phyloP scores from a whole-genome alignment of 2,113 vertebrate genomes.

The Apus apus region DNA sequence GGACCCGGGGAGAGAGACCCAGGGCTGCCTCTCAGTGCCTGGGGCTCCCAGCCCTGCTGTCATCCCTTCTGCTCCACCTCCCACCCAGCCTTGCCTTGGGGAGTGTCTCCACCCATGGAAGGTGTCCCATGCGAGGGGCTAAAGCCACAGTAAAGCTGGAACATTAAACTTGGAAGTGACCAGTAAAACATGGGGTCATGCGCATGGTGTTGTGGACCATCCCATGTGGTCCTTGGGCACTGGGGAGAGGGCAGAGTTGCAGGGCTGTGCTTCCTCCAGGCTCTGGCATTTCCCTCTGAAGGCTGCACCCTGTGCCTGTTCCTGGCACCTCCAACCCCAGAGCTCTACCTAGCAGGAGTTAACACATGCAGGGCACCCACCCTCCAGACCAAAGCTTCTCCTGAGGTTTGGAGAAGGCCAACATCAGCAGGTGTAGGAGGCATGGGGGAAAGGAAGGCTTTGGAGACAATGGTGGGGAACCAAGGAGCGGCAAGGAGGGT shows the following conservation, averaged over 20 bases:
- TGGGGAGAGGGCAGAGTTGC: not conserved
- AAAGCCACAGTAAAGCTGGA: not conserved
- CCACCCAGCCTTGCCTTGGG: not conserved
- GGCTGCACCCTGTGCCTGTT: not conserved
- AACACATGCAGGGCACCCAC: not conserved
- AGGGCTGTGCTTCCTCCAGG: not conserved
- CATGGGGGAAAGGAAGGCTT: not conserved
- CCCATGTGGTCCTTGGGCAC: not conserved
- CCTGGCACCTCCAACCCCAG: not conserved
- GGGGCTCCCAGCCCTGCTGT: not conserved
- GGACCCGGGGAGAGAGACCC: not conserved
- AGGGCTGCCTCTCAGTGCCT: not conserved
- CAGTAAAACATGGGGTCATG: fast-evolving
- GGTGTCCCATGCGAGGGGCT: not conserved
- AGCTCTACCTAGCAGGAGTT: not conserved
- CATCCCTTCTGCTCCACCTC: not conserved
- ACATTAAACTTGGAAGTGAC: not conserved
- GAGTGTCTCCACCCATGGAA: not conserved
- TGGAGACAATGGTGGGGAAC: not conserved
- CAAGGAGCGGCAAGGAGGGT: not conserved
- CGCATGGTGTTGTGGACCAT: not conserved
- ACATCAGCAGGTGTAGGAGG: not conserved
- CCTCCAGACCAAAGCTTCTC: not conserved
- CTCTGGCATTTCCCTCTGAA: not conserved
- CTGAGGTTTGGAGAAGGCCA: not conserved